Conservation (phyloP, 2,888 invertebrate genomes). For the Drosophila bunnanda region DNA sequence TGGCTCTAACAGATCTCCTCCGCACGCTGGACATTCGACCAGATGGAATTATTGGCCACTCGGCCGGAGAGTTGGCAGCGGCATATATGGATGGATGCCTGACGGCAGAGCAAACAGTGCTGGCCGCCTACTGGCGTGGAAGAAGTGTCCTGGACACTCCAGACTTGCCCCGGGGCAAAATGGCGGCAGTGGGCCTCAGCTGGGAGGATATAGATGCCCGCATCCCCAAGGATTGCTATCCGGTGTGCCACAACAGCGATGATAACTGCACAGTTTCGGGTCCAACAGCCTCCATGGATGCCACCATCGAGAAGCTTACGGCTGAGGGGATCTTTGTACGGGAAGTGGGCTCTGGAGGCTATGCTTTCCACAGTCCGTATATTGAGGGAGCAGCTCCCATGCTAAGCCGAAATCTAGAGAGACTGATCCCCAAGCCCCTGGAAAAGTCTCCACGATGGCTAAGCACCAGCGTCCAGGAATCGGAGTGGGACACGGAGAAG, state of each 20-base stretch:
- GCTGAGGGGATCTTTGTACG: slow-evolving; percentile 93
- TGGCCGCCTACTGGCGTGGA: slow-evolving; percentile 97
- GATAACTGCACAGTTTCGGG: slow-evolving; percentile 98
- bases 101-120: slow-evolving; percentile 96
- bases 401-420: slow-evolving; percentile 90
- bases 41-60: slow-evolving; percentile 98
- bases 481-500: slow-evolving; percentile 91
- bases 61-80: slow-evolving; percentile 89
- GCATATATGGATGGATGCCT: slow-evolving; percentile 98
- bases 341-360: slow-evolving; percentile 93
- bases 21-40: slow-evolving; percentile 90
- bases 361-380: slow-evolving; percentile 96
- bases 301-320: slow-evolving; percentile 88
- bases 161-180: slow-evolving; percentile 89
- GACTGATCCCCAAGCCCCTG: slow-evolving; percentile 92
- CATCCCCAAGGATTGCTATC: slow-evolving; percentile 92
- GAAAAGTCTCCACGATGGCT: slow-evolving; percentile 94
- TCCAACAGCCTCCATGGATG: slow-evolving; percentile 88
- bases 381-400: slow-evolving; percentile 93
- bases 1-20: slow-evolving; percentile 95
- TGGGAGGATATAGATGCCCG: slow-evolving; percentile 92
- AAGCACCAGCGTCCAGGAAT: slow-evolving; percentile 95
- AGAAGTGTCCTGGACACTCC: slow-evolving; percentile 91
- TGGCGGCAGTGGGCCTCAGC: slow-evolving; percentile 96
- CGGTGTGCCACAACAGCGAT: slow-evolving; percentile 97